These are phyloP conservation scores for Oxytorus armatus DNA, from an alignment of 2,888 invertebrate genomes.

Conservation along the genomic window DNA sequence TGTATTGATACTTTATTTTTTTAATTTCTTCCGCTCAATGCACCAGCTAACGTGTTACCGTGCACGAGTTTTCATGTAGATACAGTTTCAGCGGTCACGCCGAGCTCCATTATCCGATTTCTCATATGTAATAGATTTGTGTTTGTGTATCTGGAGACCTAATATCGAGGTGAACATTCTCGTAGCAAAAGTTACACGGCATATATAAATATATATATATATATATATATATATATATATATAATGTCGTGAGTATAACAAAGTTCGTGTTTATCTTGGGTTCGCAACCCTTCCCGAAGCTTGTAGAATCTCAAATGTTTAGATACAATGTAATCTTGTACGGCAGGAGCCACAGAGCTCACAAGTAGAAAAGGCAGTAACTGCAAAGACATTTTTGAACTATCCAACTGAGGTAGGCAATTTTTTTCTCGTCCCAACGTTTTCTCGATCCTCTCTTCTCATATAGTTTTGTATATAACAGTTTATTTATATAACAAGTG, in stretches of 20 bases:
- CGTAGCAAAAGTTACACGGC: conserved; percentile 30
- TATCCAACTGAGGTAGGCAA: conserved; percentile 12
- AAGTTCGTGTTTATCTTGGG: conserved; percentile 47
- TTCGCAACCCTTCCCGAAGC: conserved; percentile 34
- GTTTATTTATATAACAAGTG: background rate
- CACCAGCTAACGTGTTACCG: conserved; percentile 46
- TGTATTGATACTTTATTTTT: conserved; percentile 11
- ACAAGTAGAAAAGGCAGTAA: conserved; percentile 36
- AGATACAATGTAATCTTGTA: conserved; percentile 29
- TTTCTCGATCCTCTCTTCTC: conserved; percentile 33
- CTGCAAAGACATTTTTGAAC: conserved; percentile 36
- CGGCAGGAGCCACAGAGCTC: conserved; percentile 22
- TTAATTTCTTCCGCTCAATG: conserved; percentile 6
- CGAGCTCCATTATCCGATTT: conserved; percentile 60
- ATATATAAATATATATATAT: background rate
- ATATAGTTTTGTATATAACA: background rate
- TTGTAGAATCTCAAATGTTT: conserved; percentile 53
- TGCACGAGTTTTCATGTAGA: conserved; percentile 55
- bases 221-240: background rate
- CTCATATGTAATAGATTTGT: conserved; percentile 43
- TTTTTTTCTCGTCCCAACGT: conserved; percentile 42
- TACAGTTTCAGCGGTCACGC: conserved; percentile 44
- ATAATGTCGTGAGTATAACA: background rate
- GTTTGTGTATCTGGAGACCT: background rate
- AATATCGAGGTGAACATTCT: conserved; percentile 34